Percentiles rank a stretch among this genome's conserved stretches.
Conservation (phyloP, 2,113 vertebrate genomes). For the Clupea harengus region DNA sequence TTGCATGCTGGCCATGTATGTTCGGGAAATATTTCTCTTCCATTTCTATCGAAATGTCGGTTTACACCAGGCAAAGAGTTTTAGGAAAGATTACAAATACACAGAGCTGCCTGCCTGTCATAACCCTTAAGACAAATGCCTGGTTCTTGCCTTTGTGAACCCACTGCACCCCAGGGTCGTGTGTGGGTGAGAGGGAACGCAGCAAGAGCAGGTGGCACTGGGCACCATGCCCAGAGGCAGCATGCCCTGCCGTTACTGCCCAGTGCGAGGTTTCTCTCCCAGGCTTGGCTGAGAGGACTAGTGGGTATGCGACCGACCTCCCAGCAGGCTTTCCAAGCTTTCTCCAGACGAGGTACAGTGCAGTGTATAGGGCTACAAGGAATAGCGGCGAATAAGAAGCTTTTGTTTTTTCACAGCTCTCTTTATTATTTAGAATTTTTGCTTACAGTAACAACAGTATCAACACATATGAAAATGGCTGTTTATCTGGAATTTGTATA, state of each 20-base stretch:
- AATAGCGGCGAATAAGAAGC: neutral
- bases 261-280: constrained; percentile 11
- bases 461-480: neutral
- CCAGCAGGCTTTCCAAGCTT: constrained; percentile 18
- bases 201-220: constrained; percentile 17
- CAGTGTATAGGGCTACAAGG: neutral
- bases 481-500: too few relatives aligned
- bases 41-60: neutral
- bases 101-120: neutral
- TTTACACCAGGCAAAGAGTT: neutral
- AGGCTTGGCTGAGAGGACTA: constrained; percentile 21
- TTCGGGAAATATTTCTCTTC: neutral
- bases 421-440: neutral
- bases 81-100: neutral
- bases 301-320: constrained; percentile 30
- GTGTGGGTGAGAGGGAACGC: constrained; percentile 1
- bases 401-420: neutral
- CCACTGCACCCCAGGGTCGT: neutral
- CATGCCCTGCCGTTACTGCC: constrained; percentile 26
- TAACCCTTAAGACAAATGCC: neutral
- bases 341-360: neutral
- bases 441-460: too few relatives aligned
- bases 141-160: constrained; percentile 9
- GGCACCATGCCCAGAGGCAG: constrained; percentile 41
- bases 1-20: neutral